Base-by-base conservation (phyloP, 2,797 vertebrate species). In the Channallabes apus region DNA sequence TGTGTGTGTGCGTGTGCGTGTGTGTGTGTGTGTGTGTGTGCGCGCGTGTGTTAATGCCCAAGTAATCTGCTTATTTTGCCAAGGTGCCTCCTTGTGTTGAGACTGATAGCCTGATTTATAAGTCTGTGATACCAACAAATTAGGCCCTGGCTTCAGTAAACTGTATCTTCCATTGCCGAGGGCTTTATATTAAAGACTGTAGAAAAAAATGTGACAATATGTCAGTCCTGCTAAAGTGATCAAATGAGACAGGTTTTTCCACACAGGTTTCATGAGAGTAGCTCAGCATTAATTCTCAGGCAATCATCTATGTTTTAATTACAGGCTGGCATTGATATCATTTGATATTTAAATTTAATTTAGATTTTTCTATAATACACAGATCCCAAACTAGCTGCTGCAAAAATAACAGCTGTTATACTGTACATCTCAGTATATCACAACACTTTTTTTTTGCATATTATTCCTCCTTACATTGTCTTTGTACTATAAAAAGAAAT, bases 61-160 rank as follows among this genome's bases (percentile, higher is more conserved):
- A 64, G 32, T 56, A 69, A 64, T 64, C 27, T 38, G 18, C 67
- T 82, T 35, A 82, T 71, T 71, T 17, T 62, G 38, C n/a, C 12
- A 71, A 22, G n/a, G 38, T 38, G 6, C 32, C 20, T 80, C 41
- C 15, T 7, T 29, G 41, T 59, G 62, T 27, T 56, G 41, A 24
- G 61, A 78, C 78, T 78, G 78, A 84, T 79, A 68, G 56, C 58
- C 17, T 62, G 75, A 77, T 85, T 79, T 86, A 82, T 82, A 29
- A 80, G 75, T 54, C 67, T 67, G 51, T 85, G 62, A 68, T 61
- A 38, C 41, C 65, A 84, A 38, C 61, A 80, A 82, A 67, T 67
- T 51, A 71, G 20, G 20, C 18, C 9, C 20, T 78, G 56, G 29
- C 4, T 35, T 78, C 24, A 61, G 24, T 78, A 35, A 41, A 41